phyloP scores from a whole-genome alignment of 2,113 vertebrate genomes.

The Serilophus lunatus region DNA sequence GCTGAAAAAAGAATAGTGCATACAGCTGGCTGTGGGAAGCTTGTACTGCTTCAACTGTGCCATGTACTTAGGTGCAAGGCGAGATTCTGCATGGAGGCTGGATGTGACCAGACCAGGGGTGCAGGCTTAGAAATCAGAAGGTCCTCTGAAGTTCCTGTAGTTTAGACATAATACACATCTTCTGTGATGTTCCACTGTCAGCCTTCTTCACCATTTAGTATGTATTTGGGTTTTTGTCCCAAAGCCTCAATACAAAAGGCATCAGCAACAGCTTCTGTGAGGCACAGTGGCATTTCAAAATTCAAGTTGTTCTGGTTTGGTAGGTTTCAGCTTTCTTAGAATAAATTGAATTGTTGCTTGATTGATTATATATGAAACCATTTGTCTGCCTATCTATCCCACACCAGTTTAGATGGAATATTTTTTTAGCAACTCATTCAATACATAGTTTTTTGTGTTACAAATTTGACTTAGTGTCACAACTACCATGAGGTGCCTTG shows the following conservation, averaged over 20 bases:
- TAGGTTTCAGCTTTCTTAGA: not conserved
- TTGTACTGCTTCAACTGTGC: not conserved
- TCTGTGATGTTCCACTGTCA: not conserved
- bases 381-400: not conserved
- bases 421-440: not conserved
- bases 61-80: not conserved
- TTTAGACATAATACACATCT: not conserved
- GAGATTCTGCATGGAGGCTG: not conserved
- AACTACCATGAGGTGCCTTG: not conserved
- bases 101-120: not conserved
- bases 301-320: not conserved
- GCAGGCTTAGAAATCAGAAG: not conserved
- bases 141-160: not conserved
- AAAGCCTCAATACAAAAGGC: rapidly evolving
- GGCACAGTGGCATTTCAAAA: not conserved
- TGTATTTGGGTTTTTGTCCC: not conserved
- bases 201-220: not conserved
- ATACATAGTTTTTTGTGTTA: not conserved
- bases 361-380: not conserved
- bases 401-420: not conserved
- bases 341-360: not conserved
- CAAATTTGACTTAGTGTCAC: not conserved
- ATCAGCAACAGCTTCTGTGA: not conserved
- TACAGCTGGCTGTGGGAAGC: not conserved
- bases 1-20: rapidly evolving